Percentiles rank a stretch among this genome's conserved stretches.
These are phyloP conservation scores for Epinephelus cyanopodus DNA, from an alignment of 2,113 vertebrate genomes.

Conservation along the genomic window DNA sequence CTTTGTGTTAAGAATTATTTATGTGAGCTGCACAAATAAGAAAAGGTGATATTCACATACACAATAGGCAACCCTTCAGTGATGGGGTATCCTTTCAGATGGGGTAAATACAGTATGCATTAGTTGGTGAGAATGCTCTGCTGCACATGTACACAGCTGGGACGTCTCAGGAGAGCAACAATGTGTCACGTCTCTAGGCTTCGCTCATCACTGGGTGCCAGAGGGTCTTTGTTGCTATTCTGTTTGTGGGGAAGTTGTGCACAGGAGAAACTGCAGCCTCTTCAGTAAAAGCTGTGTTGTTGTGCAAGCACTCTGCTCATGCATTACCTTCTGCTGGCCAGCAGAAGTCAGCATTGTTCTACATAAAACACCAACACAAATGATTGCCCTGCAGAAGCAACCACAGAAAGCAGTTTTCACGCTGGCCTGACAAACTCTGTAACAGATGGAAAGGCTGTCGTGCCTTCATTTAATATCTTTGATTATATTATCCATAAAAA, in stretches of 20 bases:
- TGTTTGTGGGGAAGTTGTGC: not conserved
- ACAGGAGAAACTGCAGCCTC: not conserved
- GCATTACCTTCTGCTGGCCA: slow-evolving; percentile 50
- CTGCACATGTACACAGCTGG: not conserved
- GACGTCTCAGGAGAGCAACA: not conserved
- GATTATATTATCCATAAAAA: not conserved
- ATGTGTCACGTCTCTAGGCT: not conserved
- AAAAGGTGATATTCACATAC: slow-evolving; percentile 1
- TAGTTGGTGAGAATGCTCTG: not conserved
- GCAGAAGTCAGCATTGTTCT: slow-evolving; percentile 64
- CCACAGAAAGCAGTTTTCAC: not conserved
- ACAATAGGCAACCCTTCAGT: not conserved
- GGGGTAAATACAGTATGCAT: not conserved
- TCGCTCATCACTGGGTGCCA: not conserved
- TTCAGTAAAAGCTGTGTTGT: not conserved
- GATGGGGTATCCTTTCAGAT: slow-evolving; percentile 10
- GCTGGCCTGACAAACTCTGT: not conserved
- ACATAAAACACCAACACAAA: not conserved
- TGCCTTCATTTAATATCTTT: not conserved
- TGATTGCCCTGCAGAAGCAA: not conserved
- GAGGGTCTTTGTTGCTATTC: slow-evolving; percentile 8
- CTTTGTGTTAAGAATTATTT: slow-evolving; percentile 30
- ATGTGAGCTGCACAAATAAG: slow-evolving; percentile 25
- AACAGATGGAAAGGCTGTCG: not conserved
- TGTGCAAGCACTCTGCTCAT: not conserved